Evolutionary conservation across 2,888 invertebrate species (phyloP).

Genomic region (Frankliniella fusca): DNA sequence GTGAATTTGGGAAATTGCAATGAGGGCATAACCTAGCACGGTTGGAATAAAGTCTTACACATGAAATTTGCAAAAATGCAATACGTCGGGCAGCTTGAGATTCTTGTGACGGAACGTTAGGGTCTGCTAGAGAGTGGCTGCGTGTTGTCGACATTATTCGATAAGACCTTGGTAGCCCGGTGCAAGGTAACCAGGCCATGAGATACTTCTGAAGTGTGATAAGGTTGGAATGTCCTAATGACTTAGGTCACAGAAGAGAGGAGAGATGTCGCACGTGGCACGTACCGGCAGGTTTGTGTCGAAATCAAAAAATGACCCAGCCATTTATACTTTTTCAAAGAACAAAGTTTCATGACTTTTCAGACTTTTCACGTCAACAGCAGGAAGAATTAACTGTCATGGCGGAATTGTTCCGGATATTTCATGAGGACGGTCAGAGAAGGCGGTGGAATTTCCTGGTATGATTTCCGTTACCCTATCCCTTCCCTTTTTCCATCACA

Average conservation of each 20-base stretch:
- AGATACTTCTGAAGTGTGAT: not conserved
- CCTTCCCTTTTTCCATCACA: conserved; percentile 9
- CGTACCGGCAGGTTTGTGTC: conserved; percentile 2
- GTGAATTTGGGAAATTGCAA: too few relatives aligned
- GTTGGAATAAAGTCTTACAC: too few relatives aligned
- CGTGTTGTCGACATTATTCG: not conserved
- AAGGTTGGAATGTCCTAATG: conserved; percentile 4
- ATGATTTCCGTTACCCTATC: not conserved
- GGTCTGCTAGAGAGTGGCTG: too few relatives aligned
- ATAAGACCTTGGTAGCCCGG: not conserved
- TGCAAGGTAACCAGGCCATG: conserved; percentile 15
- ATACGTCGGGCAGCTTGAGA: too few relatives aligned
- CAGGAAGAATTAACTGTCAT: conserved; percentile 16
- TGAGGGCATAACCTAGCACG: too few relatives aligned
- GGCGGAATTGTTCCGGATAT: not conserved
- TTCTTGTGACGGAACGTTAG: too few relatives aligned
- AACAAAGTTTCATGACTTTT: conserved; percentile 20
- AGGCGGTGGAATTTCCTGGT: conserved; percentile 2
- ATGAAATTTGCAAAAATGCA: too few relatives aligned
- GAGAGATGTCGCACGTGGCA: not conserved
- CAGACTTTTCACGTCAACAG: conserved; percentile 25
- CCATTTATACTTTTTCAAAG: not conserved
- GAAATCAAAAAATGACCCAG: conserved; percentile 11
- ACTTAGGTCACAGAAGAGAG: not conserved
- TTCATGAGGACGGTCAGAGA: not conserved